phyloP scores from a whole-genome alignment of 2,888 invertebrate species.

The Odontomyia ornata region DNA sequence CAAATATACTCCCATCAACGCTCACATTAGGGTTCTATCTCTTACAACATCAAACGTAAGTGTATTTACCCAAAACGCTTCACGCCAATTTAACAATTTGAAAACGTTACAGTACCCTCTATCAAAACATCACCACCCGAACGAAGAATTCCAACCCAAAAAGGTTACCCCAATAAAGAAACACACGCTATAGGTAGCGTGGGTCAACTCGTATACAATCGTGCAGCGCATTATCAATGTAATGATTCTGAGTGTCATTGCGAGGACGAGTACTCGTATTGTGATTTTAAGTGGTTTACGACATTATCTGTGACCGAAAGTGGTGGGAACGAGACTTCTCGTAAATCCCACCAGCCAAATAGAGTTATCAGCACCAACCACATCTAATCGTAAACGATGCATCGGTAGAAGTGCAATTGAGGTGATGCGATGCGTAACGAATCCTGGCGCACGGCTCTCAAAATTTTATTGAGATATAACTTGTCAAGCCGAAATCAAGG shows the following conservation, averaged over 20 bases:
- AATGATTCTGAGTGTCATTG: conserved; percentile 4
- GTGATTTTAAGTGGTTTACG: conserved; percentile 33
- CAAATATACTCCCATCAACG: background rate
- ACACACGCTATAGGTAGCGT: background rate
- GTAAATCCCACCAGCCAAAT: conserved; percentile 30
- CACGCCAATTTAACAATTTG: conserved; percentile 64
- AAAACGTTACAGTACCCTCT: conserved; percentile 59
- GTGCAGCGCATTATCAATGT: conserved; percentile 1
- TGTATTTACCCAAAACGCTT: conserved; percentile 57
- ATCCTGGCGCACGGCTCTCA: conserved; percentile 30
- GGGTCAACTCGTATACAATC: background rate
- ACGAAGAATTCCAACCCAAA: conserved; percentile 20
- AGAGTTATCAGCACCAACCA: conserved; percentile 16
- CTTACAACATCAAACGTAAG: conserved; percentile 41
- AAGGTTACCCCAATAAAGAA: background rate
- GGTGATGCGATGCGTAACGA: conserved; percentile 14
- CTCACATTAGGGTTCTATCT: background rate
- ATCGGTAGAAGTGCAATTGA: conserved; percentile 16
- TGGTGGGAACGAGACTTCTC: conserved; percentile 33
- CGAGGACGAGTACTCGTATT: conserved; percentile 19
- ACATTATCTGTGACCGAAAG: conserved; percentile 25
- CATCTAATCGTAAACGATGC: conserved; percentile 28
- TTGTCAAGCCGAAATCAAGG: too few species aligned
- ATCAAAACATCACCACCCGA: conserved; percentile 55
- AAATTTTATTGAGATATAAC: conserved; percentile 35